Conservation (phyloP, 1,140 invertebrate species). For the Drosophila micromelanica region DNA sequence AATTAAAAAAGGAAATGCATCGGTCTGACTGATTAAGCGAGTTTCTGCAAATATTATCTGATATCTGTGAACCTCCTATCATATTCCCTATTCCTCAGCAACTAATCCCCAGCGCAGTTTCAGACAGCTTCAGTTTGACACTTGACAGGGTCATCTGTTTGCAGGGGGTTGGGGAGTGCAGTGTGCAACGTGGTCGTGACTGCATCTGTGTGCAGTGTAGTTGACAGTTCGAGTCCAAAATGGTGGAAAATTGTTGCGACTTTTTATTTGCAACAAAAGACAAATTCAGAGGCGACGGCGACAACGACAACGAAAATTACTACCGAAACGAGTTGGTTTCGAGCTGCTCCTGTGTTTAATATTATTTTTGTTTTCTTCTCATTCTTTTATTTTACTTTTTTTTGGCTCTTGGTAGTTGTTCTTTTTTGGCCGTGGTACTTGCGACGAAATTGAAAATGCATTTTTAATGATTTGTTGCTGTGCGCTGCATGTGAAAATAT, state of each 20-base stretch:
- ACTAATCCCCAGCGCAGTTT: slow-evolving; percentile 15
- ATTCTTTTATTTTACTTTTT: slow-evolving; percentile 11
- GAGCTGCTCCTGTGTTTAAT: slow-evolving; percentile 37
- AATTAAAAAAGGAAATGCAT: no score
- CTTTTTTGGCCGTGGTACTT: slow-evolving; percentile 34
- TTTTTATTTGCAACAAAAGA: slow-evolving; percentile 57
- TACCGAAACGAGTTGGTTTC: slow-evolving; percentile 39
- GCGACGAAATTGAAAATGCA: slow-evolving; percentile 73
- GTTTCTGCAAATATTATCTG: no score
- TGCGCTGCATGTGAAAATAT: slow-evolving; percentile 54
- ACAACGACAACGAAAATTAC: slow-evolving; percentile 51
- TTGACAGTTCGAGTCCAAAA: slow-evolving; percentile 33
- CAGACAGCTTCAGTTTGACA: slow-evolving; percentile 25
- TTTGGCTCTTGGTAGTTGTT: not conserved
- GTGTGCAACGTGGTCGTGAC: slow-evolving; percentile 15
- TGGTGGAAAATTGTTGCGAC: slow-evolving; percentile 45
- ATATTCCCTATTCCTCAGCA: not conserved
- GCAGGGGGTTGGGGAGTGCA: not conserved
- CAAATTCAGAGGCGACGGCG: slow-evolving; percentile 48
- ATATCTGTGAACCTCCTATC: not conserved
- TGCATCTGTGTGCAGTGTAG: slow-evolving; percentile 22
- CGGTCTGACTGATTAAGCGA: not conserved
- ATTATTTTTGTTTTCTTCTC: slow-evolving; percentile 6
- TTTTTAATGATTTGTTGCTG: slow-evolving; percentile 74
- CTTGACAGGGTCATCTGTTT: slow-evolving; percentile 12